These are phyloP conservation scores for Aplocera efformata DNA, from an alignment of 2,888 invertebrate genomes.

Conservation along the genomic window DNA sequence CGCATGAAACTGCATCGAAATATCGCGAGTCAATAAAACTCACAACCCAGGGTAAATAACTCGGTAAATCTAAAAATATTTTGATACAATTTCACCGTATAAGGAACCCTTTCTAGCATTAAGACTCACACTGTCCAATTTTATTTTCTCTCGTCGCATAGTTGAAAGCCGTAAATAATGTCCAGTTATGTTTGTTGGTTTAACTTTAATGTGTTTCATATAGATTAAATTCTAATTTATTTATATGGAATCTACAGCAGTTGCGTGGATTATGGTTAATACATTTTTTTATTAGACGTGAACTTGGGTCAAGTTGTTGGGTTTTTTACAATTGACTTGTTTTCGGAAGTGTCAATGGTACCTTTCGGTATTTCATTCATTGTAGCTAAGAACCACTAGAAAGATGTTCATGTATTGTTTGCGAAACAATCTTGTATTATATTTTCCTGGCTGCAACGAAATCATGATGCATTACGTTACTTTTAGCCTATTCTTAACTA, in stretches of 20 bases:
- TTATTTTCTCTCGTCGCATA: slow-evolving; percentile 41
- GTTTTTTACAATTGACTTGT: slow-evolving; percentile 18
- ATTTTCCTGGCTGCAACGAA: too few species aligned
- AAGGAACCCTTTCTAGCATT: slow-evolving; percentile 7
- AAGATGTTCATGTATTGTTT: too few species aligned
- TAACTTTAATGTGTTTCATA: slow-evolving; percentile 63
- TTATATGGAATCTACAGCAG: slow-evolving; percentile 45
- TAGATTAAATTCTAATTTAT: slow-evolving; percentile 68
- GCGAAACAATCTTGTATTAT: too few species aligned
- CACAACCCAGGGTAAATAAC: too few species aligned
- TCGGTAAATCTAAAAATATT: too few species aligned
- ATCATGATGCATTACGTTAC: too few species aligned
- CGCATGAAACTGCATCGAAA: too few species aligned
- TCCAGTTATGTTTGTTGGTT: slow-evolving; percentile 71
- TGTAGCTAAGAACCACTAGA: too few species aligned
- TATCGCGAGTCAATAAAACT: too few species aligned
- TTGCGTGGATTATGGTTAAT: slow-evolving; percentile 32
- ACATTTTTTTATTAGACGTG: slow-evolving; percentile 36
- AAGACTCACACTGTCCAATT: slow-evolving; percentile 9
- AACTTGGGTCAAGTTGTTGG: slow-evolving; percentile 26
- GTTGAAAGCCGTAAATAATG: slow-evolving; percentile 63
- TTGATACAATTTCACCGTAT: background rate
- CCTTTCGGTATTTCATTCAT: background rate
- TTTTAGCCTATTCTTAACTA: too few species aligned
- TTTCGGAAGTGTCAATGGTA: slow-evolving; percentile 3